Evolutionary conservation across 2,113 vertebrate species (phyloP), one percentile per base, ranked within the genome.

Genomic region (Rhagologus leucostigma): DNA sequence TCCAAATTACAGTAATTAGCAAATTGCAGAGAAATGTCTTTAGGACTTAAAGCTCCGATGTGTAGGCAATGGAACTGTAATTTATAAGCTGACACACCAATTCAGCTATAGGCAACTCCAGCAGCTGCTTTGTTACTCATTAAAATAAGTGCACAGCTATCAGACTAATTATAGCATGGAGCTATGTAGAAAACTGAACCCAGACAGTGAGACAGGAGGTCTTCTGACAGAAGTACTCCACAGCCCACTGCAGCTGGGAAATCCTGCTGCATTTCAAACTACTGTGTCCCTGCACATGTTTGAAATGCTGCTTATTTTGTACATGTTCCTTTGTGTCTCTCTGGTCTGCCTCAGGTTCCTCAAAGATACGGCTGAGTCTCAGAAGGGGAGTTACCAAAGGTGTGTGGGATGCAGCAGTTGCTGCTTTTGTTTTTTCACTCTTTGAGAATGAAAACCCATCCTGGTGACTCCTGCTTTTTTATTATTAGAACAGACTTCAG

Each of bases 141-240:
- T 96, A 92, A 95, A 94, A 33, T 78, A 92, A 95, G 60, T 79
- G 80, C 89, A 88, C 39, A 86, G 68, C 88, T 71, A 84, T 89
- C 79, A 81, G 56, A 75, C 76, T 95, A 95, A 95, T 94, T 97
- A 79, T 89, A 91, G 60, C 65, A 79, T 75, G 74, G 50, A 86
- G 32, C 53, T 88, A 60, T 71, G 68, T 44, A 42, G 76, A 37
- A 84, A 87, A 89, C 71, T 39, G 44, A 93, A 57, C 26, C 76
- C 76, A 78, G 83, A 78, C 35, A 64, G 63, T 35, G 71, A 81
- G 87, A 63, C 75, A 52, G 71, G 59, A 64, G 46, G 9, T 55
- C 39, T 90, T 77, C 56, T 75, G 76, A 68, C 37, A 53, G 49
- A 75, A 71, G 56, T 12, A 78, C 49, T 78, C 79, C 68, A 52